A percentile compares a stretch with the other conserved stretches of the same genome.
These are phyloP conservation scores for Babylonia areolata DNA, from an alignment of 1,140 invertebrate species.

Conservation along the genomic window DNA sequence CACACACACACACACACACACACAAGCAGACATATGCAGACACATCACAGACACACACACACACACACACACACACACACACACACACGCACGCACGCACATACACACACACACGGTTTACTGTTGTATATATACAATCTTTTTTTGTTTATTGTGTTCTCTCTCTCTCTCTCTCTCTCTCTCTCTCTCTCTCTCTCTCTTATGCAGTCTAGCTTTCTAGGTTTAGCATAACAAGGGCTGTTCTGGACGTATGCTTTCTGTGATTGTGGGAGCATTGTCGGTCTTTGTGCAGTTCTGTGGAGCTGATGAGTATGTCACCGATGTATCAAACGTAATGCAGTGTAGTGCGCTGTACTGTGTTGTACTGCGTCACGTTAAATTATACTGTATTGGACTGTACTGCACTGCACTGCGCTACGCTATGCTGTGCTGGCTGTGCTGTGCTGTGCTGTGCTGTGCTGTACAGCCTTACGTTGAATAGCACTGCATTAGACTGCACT, in stretches of 20 bases:
- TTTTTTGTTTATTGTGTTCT: no score
- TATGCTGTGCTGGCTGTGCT: not conserved
- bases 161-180: no score
- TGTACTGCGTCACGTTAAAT: not conserved
- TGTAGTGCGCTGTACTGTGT: not conserved
- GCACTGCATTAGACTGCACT: not conserved
- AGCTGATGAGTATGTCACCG: no score
- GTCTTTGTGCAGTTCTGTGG: no score
- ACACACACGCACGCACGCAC: slow-evolving; percentile 14
- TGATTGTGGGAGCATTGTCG: no score
- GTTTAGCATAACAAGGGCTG: no score
- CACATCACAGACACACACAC: slow-evolving; percentile 13
- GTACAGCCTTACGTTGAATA: not conserved
- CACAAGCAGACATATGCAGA: slow-evolving; percentile 28
- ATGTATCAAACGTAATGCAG: no score
- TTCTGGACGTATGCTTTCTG: no score
- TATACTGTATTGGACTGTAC: not conserved
- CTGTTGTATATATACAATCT: no score
- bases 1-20: no score
- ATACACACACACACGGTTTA: not conserved
- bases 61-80: slow-evolving; percentile 22
- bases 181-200: no score
- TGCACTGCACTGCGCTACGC: not conserved
- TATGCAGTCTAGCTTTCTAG: no score
- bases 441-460: not conserved